A percentile compares a stretch with the other conserved stretches of the same genome.
Conservation (phyloP, 37 sponge, comb jelly and placozoan genomes). For the Agelas oroides region DNA sequence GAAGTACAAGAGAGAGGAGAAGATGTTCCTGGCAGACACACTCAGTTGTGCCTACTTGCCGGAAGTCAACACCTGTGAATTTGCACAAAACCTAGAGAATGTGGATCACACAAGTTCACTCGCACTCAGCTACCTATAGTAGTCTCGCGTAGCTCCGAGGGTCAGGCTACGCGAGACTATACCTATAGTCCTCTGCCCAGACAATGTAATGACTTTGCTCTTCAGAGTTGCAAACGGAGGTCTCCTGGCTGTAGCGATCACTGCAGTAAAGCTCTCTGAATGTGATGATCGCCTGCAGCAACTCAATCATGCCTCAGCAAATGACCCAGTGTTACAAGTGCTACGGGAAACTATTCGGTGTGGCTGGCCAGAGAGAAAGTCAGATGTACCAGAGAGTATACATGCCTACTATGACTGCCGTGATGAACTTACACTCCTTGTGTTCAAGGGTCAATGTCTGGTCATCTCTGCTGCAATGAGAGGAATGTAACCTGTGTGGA, state of each 20-base stretch:
- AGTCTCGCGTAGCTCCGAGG: too few relatives aligned
- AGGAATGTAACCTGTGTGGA: conserved; percentile 26
- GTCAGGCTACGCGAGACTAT: too few relatives aligned
- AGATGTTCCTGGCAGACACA: conserved; percentile 57
- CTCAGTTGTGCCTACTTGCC: conserved; percentile 42
- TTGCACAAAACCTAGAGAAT: not conserved
- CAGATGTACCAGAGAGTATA: conserved; percentile 4
- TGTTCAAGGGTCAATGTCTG: conserved; percentile 47
- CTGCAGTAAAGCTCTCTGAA: too few relatives aligned
- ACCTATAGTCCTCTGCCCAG: too few relatives aligned
- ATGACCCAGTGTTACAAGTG: conserved; percentile 24
- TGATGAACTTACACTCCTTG: conserved; percentile 42
- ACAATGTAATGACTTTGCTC: too few relatives aligned
- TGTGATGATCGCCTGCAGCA: not conserved
- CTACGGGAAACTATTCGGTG: conserved; percentile 8
- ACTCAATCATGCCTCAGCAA: conserved; percentile 13
- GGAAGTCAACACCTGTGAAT: conserved; percentile 9
- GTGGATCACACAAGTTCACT: conserved; percentile 37
- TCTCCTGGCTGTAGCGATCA: too few relatives aligned
- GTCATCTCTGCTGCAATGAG: conserved; percentile 22
- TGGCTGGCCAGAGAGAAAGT: conserved; percentile 56
- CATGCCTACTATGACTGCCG: conserved; percentile 36
- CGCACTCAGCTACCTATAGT: conserved; percentile 5
- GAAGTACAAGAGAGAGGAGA: conserved; percentile 25
- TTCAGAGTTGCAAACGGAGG: too few relatives aligned